Evolutionary conservation across 92 coral and sea anemone species (phyloP).

Genomic region (Montipora capitata): DNA sequence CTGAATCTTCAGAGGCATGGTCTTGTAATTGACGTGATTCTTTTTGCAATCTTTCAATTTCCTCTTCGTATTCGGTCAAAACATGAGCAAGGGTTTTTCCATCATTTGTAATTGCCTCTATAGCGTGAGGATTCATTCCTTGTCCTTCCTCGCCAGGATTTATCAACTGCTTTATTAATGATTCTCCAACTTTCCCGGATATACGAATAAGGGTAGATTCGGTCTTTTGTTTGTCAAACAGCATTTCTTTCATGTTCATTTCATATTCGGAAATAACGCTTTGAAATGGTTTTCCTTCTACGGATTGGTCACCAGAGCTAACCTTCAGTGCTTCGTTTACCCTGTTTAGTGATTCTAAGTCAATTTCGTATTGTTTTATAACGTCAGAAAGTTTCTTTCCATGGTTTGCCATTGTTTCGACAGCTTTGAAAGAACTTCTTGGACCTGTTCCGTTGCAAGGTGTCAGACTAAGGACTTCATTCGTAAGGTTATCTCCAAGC

Average conservation of each 20-base stretch:
- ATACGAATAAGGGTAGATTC: constrained; percentile 45
- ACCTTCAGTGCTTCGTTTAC: constrained; percentile 45
- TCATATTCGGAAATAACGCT: constrained; percentile 41
- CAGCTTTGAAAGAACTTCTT: constrained; percentile 17
- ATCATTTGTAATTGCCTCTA: constrained; percentile 71
- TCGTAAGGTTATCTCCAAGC: constrained; percentile 22
- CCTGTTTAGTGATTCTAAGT: constrained; percentile 40
- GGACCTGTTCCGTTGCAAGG: not conserved
- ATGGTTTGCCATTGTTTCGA: constrained; percentile 39
- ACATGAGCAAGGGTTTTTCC: constrained; percentile 73
- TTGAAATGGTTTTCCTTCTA: constrained; percentile 23
- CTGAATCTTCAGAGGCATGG: constrained; percentile 51
- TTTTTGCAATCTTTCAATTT: constrained; percentile 59
- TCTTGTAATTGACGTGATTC: constrained; percentile 51
- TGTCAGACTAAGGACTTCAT: constrained; percentile 10
- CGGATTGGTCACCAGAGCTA: constrained; percentile 21
- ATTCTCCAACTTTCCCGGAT: constrained; percentile 60
- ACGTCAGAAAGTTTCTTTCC: constrained; percentile 31
- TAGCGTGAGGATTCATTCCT: constrained; percentile 38
- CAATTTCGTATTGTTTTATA: constrained; percentile 64
- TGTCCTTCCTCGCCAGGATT: constrained; percentile 12
- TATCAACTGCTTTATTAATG: constrained; percentile 56
- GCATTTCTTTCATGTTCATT: constrained; percentile 61
- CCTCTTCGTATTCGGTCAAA: constrained; percentile 78
- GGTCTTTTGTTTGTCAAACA: constrained; percentile 46